Conservation (phyloP, 2,113 vertebrate genomes). For the Atrichornis clamosus region DNA sequence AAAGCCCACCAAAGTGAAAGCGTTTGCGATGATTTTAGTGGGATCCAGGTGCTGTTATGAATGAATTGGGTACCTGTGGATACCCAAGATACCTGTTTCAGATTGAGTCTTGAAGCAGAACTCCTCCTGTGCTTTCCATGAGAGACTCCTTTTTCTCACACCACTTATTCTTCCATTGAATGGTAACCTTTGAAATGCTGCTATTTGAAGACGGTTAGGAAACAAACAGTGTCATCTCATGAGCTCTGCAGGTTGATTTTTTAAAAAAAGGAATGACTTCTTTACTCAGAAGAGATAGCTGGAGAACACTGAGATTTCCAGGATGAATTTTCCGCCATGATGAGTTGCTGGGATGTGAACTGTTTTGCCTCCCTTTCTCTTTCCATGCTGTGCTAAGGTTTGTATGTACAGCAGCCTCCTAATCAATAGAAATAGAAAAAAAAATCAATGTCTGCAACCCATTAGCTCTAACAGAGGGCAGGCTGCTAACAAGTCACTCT, state of each 20-base stretch:
- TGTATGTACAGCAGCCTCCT: constrained; percentile 50
- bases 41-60: not conserved
- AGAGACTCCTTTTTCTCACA: not conserved
- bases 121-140: not conserved
- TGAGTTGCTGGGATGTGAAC: constrained; percentile 6
- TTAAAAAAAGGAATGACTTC: not conserved
- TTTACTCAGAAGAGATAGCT: not conserved
- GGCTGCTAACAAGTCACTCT: constrained; percentile 35
- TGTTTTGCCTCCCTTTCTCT: constrained; percentile 33
- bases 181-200: not conserved
- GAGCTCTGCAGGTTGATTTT: not conserved
- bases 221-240: not conserved
- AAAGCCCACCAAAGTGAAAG: not conserved
- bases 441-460: constrained; percentile 65
- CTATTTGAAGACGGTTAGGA: not conserved
- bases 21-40: not conserved
- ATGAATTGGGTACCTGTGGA: not conserved
- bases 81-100: not conserved
- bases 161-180: not conserved
- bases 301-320: not conserved
- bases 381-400: constrained; percentile 40
- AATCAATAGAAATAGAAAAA: constrained; percentile 60
- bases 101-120: not conserved
- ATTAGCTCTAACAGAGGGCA: constrained; percentile 64
- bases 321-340: not conserved